Evolutionary conservation across 1,140 invertebrate genomes (phyloP).

Genomic region (Drosophila nikananu): DNA sequence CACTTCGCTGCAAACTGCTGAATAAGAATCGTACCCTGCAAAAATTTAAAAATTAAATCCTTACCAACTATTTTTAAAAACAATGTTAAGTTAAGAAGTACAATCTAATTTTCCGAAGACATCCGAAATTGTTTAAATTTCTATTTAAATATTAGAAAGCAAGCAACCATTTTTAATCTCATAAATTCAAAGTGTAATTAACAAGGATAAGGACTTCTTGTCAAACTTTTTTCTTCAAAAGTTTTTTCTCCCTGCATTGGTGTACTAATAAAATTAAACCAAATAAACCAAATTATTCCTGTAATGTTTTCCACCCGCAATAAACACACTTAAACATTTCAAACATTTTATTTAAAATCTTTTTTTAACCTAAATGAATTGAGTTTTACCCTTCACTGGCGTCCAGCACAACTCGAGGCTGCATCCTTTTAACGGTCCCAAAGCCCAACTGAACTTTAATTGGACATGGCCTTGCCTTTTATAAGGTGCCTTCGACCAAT

Average conservation of each 20-base stretch:
- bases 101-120: too few species aligned
- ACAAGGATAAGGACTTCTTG: too few species aligned
- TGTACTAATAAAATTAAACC: too few species aligned
- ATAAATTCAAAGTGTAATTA: background rate
- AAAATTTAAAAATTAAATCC: too few species aligned
- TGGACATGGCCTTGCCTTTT: slow-evolving; percentile 60
- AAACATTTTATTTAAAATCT: slow-evolving; percentile 17
- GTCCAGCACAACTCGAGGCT: background rate
- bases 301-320: background rate
- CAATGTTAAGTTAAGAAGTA: too few species aligned
- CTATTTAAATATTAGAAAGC: background rate
- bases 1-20: too few species aligned
- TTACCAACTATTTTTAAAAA: too few species aligned
- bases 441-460: slow-evolving; percentile 65
- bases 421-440: slow-evolving; percentile 18
- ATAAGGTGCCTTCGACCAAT: slow-evolving; percentile 62
- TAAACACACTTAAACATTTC: slow-evolving; percentile 8
- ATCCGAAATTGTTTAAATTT: background rate
- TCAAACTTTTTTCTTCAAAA: background rate
- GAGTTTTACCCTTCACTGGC: background rate
- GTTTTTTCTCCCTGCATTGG: background rate
- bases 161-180: too few species aligned
- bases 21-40: too few species aligned
- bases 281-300: too few species aligned
- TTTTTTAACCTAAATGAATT: background rate